Conservation (phyloP, 2,888 invertebrate genomes). For the Ectemnius cavifrons region DNA sequence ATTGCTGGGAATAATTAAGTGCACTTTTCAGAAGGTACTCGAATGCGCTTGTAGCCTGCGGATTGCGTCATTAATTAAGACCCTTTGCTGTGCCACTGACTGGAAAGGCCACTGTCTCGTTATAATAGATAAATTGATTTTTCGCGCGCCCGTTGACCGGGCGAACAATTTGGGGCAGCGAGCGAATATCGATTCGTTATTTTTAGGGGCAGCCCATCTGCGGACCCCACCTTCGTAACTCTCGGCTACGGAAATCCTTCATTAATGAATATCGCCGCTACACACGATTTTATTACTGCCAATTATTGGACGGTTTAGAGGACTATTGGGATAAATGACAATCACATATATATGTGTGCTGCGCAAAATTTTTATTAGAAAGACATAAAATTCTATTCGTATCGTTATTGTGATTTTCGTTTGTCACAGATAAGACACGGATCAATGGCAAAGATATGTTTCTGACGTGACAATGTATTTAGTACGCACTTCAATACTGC, state of each 20-base stretch:
- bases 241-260: slow-evolving; percentile 61
- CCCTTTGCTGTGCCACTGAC: neutral
- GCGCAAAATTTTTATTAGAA: no score
- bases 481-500: no score
- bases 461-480: no score
- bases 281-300: slow-evolving; percentile 5
- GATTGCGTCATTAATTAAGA: neutral
- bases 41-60: no score
- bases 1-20: neutral
- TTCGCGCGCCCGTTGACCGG: slow-evolving; percentile 58
- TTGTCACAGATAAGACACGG: no score
- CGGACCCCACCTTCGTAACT: slow-evolving; percentile 60
- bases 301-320: no score
- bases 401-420: no score
- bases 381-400: no score
- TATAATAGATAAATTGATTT: slow-evolving; percentile 56
- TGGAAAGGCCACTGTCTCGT: slow-evolving; percentile 14
- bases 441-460: no score
- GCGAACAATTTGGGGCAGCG: slow-evolving; percentile 65
- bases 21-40: no score
- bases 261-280: slow-evolving; percentile 27
- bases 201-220: slow-evolving; percentile 70
- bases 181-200: slow-evolving; percentile 73
- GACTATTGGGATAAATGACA: no score
- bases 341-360: no score